Evolutionary conservation across 2,888 invertebrate genomes (phyloP).

Genomic region (Clanis bilineata): DNA sequence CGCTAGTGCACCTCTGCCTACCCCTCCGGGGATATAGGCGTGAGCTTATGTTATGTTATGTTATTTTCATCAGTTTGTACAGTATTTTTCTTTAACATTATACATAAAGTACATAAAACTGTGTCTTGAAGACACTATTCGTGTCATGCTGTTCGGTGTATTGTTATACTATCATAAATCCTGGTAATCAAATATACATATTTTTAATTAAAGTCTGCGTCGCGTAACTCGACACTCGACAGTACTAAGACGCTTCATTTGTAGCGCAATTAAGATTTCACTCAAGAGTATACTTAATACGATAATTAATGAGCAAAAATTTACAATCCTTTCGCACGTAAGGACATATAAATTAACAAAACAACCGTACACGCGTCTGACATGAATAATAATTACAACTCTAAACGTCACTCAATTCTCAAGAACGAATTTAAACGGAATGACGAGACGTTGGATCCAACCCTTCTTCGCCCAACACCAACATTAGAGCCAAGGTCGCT

Average conservation of each 20-base stretch:
- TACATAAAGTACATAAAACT: not conserved
- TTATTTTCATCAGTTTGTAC: too few relatives aligned
- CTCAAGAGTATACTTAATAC: not conserved
- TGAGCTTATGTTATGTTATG: too few relatives aligned
- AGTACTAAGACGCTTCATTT: slow-evolving; percentile 6
- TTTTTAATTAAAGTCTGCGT: slow-evolving; percentile 6
- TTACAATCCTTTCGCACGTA: slow-evolving; percentile 8
- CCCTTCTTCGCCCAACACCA: slow-evolving; percentile 51
- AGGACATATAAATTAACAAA: slow-evolving; percentile 14
- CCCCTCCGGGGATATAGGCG: too few relatives aligned
- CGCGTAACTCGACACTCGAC: slow-evolving; percentile 1
- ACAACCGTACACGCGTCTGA: slow-evolving; percentile 19
- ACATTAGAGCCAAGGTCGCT: slow-evolving; percentile 67
- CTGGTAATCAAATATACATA: not conserved
- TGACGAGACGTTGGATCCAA: slow-evolving; percentile 55
- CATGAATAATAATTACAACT: slow-evolving; percentile 42
- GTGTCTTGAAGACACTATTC: not conserved
- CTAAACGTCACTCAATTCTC: slow-evolving; percentile 50
- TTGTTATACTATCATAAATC: not conserved
- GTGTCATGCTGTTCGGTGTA: not conserved
- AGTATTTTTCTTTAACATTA: too few relatives aligned
- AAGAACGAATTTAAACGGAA: slow-evolving; percentile 43
- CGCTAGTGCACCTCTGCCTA: too few relatives aligned
- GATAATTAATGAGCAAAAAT: slow-evolving; percentile 12
- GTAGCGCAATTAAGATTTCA: slow-evolving; percentile 9